Base-by-base conservation (phyloP, 2,888 invertebrate species). In the Apocheima hispidaria region DNA sequence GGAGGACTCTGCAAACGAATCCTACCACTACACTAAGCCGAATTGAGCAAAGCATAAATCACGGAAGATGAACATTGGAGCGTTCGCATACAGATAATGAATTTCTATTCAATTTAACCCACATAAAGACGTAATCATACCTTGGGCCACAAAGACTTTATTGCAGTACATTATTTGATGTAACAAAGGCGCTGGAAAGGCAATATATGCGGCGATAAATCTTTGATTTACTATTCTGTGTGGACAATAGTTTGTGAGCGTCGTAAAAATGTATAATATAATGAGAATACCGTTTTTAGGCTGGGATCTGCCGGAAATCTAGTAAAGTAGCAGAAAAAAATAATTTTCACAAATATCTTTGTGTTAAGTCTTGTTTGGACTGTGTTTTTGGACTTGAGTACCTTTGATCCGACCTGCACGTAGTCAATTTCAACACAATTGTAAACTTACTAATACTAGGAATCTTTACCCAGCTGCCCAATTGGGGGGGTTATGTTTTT, bases 111-210 rank as follows among this genome's bases (percentile, higher is more conserved):
- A 65, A 63, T 63, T 64, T 63, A 59, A 63, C 53, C 43, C 60
- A 63, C 53, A 63, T 60, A 67, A 65, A 48, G 33, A 44, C 36
- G 48, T 59, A 58, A 55, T 46, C 54, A 38, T 55, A 55, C 50
- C 48, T 41, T 30, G 18, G n/a, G 18, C 64, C 63, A 55, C 65
- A 65, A 62, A 58, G 66, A 65, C 55, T 74, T 77, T 78, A 77
- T 66, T 48, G 68, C 60, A 59, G 48, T 51, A 63, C 60, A 67
- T 72, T 74, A 78, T 73, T 70, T 68, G 68, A 71, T 74, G 66
- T 64, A 72, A 68, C 69, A 62, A 65, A 46, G 50, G 57, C 48
- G 40, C 43, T 63, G 60, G 63, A 56, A 63, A 54, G 56, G 64
- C 56, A 63, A 67, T 71, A 66, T 66, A 68, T 38, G 49, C 23